These are phyloP conservation scores for Holcopasites calliopsidis DNA, from an alignment of 1,140 invertebrate species.

Conservation along the genomic window DNA sequence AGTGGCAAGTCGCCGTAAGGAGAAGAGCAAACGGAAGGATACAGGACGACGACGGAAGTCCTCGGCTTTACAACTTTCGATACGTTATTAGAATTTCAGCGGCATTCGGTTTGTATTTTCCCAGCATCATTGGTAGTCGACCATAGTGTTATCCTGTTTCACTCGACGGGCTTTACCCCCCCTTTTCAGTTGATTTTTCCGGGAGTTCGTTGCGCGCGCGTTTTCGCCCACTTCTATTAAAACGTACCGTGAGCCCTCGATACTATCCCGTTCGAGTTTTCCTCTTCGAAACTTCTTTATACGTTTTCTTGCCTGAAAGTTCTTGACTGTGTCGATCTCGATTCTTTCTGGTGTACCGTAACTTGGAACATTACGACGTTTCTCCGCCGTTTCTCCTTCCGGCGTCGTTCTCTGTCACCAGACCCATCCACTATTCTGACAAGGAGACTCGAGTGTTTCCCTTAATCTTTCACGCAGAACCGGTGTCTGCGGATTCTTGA, in stretches of 20 bases:
- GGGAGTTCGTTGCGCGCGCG: conserved; percentile 39
- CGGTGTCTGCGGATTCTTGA: background rate
- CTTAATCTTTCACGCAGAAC: conserved; percentile 27
- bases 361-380: conserved; percentile 44
- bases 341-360: conserved; percentile 32
- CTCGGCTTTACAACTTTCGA: too few relatives aligned
- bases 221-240: conserved; percentile 61
- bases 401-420: background rate
- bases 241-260: conserved; percentile 51
- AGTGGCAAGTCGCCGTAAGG: too few relatives aligned
- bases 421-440: conserved; percentile 24
- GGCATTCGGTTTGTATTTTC: conserved; percentile 26
- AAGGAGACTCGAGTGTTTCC: conserved; percentile 5
- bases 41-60: too few relatives aligned
- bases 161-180: conserved; percentile 22
- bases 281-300: conserved; percentile 61
- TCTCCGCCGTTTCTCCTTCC: conserved; percentile 24
- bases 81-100: background rate
- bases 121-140: conserved; percentile 26
- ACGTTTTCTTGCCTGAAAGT: conserved; percentile 60
- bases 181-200: conserved; percentile 31
- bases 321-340: conserved; percentile 53
- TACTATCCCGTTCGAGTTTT: conserved; percentile 54
- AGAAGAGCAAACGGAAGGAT: too few relatives aligned
- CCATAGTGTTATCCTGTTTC: conserved; percentile 44